These are phyloP conservation scores for Dinomys branickii DNA, from an alignment of 2,113 vertebrate genomes.

Conservation along the genomic window DNA sequence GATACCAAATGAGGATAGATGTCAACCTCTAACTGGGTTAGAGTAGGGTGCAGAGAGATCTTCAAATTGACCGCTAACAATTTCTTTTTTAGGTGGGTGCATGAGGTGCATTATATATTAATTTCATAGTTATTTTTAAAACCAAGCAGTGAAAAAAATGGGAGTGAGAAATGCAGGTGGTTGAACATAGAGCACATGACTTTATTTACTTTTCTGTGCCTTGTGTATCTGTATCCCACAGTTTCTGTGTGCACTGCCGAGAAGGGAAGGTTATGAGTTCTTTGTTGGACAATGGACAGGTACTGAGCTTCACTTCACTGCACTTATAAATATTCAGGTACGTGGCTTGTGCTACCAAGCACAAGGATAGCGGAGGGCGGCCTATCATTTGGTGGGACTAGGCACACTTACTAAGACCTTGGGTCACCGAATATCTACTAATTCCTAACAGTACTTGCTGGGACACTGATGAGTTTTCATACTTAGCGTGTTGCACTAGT, in stretches of 20 bases:
- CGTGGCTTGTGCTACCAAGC: constrained; percentile 51
- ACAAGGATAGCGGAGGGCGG: neutral
- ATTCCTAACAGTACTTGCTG: constrained; percentile 4
- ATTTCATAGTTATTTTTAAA: constrained; percentile 58
- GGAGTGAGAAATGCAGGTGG: neutral
- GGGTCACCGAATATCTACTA: neutral
- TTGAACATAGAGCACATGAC: constrained; percentile 16
- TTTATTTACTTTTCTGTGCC: constrained; percentile 21
- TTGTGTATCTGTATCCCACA: constrained; percentile 74
- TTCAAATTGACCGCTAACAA: neutral
- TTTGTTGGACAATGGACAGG: constrained; percentile 96
- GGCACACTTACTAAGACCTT: neutral
- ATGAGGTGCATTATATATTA: neutral
- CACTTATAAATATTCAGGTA: constrained; percentile 97
- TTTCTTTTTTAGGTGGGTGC: constrained; percentile 13
- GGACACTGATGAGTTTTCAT: neutral
- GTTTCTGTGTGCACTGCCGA: constrained; percentile 96
- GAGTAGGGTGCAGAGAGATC: neutral
- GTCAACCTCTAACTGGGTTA: constrained; percentile 19
- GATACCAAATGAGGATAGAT: neutral
- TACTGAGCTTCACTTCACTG: constrained; percentile 95
- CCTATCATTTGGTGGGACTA: neutral
- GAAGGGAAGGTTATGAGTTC: constrained; percentile 96
- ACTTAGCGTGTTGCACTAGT: neutral
- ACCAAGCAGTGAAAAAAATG: constrained; percentile 43